Evolutionary conservation across 1,140 invertebrate species (phyloP), one percentile per base, ranked within the genome.

Genomic region (Drosophila subpulchrella): DNA sequence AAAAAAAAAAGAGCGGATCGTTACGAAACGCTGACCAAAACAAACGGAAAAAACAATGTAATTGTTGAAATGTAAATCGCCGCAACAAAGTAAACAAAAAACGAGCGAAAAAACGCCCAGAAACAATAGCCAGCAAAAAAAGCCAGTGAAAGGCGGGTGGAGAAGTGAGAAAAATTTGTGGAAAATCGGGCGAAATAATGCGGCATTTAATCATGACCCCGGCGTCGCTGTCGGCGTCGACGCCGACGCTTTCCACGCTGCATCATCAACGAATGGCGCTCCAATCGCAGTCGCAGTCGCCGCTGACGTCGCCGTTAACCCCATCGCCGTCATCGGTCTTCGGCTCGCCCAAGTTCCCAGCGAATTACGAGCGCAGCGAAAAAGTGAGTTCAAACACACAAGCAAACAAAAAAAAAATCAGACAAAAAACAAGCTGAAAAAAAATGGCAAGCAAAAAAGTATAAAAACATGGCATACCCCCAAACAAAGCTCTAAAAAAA

Each of bases 301-400:
- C 57, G 63, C 50, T 50, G 13, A 24, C 67, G 34, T 71, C 84
- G n/a, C 74, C 84, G 58, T 66, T 78, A 59, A 71, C 84, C 61
- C 74, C 88, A 50, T 82, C 78, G 58, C 75, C 75, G 27, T 82
- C 73, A 67, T 44, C 85, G 53, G 78, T 70, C 72, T 91, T 84
- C 42, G 71, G 82, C 53, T 86, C 88, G 47, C 86, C 90, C 51
- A 91, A 91, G 70, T 91, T 91, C 66, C 90, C 90, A 78, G 77
- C 90, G 34, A 91, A 91, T 78, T 91, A 91, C 78, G 78, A 88
- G 70, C 85, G 90, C 78, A 91, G 83, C 81, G 90, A 91, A 80
- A 91, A 91, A 91, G 90, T 91, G 88, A 91, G 90, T 91, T 63
- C 56, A 67, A 66, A 61, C 27, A 67, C 60, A 57, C 36, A 34